Percentiles rank a stretch among this genome's conserved stretches.
Conservation (phyloP, 1,140 invertebrate genomes). For the Riptortus pedestris region DNA sequence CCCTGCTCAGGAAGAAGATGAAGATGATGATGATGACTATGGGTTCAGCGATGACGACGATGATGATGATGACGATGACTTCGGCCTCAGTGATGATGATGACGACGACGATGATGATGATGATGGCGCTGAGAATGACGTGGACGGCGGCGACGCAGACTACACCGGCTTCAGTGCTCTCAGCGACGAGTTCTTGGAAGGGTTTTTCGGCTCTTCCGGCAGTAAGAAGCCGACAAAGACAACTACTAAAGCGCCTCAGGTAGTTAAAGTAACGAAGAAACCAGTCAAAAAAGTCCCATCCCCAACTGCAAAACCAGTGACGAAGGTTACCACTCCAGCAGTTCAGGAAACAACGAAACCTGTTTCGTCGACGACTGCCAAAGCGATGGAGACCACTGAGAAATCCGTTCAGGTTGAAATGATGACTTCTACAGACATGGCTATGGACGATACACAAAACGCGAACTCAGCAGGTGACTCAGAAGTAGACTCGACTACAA, state of each 20-base stretch:
- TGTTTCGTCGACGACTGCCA: neutral
- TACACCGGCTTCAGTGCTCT: constrained; percentile 35
- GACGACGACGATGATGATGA: constrained; percentile 38
- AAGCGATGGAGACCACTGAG: neutral
- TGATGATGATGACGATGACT: constrained; percentile 38
- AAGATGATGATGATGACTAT: constrained; percentile 34
- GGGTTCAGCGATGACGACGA: constrained; percentile 35
- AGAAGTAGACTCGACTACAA: constrained; percentile 7
- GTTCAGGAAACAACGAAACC: constrained; percentile 5
- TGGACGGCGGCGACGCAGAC: constrained; percentile 31
- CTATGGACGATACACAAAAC: too few relatives aligned
- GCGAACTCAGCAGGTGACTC: constrained; percentile 2
- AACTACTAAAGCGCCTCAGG: neutral
- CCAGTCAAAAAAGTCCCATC: constrained; percentile 7
- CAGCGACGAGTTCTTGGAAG: constrained; percentile 34
- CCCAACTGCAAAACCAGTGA: constrained; percentile 4
- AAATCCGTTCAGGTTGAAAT: neutral
- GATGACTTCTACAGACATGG: constrained; percentile 1
- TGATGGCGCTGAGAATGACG: constrained; percentile 31
- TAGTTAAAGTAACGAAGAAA: neutral
- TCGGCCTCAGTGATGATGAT: constrained; percentile 39
- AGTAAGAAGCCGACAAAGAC: constrained; percentile 25
- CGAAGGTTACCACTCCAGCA: constrained; percentile 9
- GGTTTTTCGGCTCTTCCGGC: constrained; percentile 30
- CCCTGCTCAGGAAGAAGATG: constrained; percentile 32